phyloP scores from a whole-genome alignment of 2,888 invertebrate species.

The Epirrhoe tristata region DNA sequence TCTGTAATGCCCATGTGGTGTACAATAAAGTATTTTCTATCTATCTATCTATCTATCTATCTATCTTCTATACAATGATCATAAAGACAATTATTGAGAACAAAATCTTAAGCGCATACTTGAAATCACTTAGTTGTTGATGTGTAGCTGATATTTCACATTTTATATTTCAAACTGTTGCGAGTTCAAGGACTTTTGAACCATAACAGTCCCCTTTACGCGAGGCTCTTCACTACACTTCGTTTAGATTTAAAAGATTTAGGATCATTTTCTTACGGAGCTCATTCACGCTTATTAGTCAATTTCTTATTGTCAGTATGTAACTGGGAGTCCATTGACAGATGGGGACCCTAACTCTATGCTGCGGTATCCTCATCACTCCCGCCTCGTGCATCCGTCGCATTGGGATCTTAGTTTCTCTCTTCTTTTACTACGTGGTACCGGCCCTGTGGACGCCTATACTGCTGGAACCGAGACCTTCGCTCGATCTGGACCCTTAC shows the following conservation, averaged over 20 bases:
- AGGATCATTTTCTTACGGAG: too few relatives aligned
- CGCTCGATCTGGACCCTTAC: conserved; percentile 69
- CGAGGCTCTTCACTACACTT: too few relatives aligned
- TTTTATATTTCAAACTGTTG: too few relatives aligned
- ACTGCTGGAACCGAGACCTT: conserved; percentile 60
- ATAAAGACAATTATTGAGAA: too few relatives aligned
- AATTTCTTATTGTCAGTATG: background rate
- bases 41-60: background rate
- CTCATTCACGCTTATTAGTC: background rate
- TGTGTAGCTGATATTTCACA: background rate
- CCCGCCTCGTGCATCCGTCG: conserved; percentile 69
- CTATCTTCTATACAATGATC: background rate
- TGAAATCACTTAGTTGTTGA: background rate
- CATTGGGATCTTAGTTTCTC: conserved; percentile 57
- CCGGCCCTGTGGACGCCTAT: conserved; percentile 64
- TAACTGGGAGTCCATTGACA: conserved; percentile 34
- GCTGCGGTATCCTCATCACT: conserved; percentile 73
- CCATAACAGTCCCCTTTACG: too few relatives aligned
- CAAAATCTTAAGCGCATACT: background rate
- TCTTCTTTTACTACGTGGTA: conserved; percentile 61
- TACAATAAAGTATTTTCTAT: too few relatives aligned
- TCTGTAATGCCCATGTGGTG: too few relatives aligned
- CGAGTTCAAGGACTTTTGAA: too few relatives aligned
- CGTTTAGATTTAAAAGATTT: too few relatives aligned
- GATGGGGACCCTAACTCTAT: conserved; percentile 71